Conservation (phyloP, 2,113 vertebrate species). For the Salvelinus fontinalis region DNA sequence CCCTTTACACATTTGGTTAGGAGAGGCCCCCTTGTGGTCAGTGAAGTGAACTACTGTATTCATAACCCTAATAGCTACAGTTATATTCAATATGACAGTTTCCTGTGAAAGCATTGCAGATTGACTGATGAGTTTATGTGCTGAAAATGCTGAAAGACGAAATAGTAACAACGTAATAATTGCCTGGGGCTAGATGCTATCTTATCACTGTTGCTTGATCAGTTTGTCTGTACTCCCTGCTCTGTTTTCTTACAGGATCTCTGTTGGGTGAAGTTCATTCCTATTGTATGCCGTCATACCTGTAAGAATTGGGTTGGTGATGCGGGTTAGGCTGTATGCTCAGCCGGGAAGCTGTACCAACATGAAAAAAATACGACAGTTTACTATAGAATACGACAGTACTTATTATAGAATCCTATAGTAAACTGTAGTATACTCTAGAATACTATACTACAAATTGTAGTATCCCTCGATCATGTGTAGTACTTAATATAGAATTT, state of each 20-base stretch:
- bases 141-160: constrained; percentile 19
- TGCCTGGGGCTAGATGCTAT: constrained; percentile 33
- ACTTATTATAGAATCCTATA: no score
- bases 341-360: background rate
- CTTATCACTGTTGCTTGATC: constrained; percentile 46
- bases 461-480: no score
- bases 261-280: constrained; percentile 20
- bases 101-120: constrained; percentile 5
- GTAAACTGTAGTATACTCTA: no score
- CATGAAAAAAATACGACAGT: no score
- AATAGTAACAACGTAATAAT: background rate
- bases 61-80: background rate
- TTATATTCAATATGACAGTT: constrained; percentile 6
- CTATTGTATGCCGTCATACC: constrained; percentile 9
- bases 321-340: background rate
- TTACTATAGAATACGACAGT: no score
- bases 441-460: no score
- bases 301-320: constrained; percentile 10
- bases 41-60: background rate
- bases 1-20: constrained; percentile 8
- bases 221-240: constrained; percentile 7
- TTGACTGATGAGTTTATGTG: constrained; percentile 18
- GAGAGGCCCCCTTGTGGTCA: constrained; percentile 44
- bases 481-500: no score
- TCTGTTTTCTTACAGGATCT: constrained; percentile 28